Percentiles rank a stretch among this genome's conserved stretches.
phyloP scores from a whole-genome alignment of 2,113 vertebrate species.

The Aptenodytes patagonicus region DNA sequence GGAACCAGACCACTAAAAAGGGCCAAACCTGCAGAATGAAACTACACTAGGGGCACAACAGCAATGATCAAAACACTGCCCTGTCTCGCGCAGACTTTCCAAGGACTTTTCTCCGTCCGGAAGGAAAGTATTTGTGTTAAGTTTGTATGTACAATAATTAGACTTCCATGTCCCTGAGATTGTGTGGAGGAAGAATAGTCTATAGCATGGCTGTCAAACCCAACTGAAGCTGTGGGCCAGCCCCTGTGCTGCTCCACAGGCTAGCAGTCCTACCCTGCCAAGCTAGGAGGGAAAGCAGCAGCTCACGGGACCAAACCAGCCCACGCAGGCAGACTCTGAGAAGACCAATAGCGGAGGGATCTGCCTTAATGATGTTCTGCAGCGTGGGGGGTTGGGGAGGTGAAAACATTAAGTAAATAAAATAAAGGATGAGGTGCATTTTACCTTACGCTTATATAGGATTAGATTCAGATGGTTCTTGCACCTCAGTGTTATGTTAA shows the following conservation, averaged over 20 bases:
- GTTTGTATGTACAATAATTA: background rate
- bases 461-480: background rate
- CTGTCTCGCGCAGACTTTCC: background rate
- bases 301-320: background rate
- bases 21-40: background rate
- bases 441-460: background rate
- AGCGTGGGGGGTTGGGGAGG: background rate
- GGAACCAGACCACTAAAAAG: background rate
- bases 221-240: background rate
- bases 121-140: background rate
- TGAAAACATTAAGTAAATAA: background rate
- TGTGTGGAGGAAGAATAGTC: background rate
- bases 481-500: background rate
- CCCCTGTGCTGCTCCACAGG: background rate
- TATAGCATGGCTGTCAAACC: background rate
- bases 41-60: background rate
- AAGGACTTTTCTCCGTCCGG: background rate
- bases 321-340: background rate
- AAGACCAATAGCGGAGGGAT: accelerated
- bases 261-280: background rate
- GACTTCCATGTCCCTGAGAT: background rate
- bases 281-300: background rate
- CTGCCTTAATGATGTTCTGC: background rate
- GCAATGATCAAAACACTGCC: background rate
- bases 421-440: background rate